These are phyloP conservation scores for Tortrix viridana DNA, from an alignment of 2,888 invertebrate species.

Conservation along the genomic window DNA sequence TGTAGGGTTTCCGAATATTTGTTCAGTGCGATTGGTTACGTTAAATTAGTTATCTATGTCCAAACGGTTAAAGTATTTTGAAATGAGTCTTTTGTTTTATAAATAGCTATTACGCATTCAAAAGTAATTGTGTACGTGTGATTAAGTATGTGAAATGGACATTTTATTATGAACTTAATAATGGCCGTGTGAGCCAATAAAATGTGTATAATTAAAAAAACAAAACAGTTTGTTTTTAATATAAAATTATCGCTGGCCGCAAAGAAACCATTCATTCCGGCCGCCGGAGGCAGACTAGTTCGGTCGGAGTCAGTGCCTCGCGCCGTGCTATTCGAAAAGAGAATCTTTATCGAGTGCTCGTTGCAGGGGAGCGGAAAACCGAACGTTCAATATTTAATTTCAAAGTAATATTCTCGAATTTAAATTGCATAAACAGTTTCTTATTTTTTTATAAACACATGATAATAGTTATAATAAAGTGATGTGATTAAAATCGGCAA, in stretches of 20 bases:
- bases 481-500: constrained; percentile 19
- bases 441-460: constrained; percentile 28
- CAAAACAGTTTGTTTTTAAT: constrained; percentile 9
- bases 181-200: constrained; percentile 15
- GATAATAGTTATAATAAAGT: constrained; percentile 3
- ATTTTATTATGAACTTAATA: constrained; percentile 15
- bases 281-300: constrained; percentile 42
- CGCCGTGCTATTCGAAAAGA: constrained; percentile 43
- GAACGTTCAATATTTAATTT: constrained; percentile 44
- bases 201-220: constrained; percentile 25
- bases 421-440: constrained; percentile 26
- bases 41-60: constrained; percentile 20
- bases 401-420: constrained; percentile 32
- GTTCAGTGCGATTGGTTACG: constrained; percentile 11
- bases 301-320: constrained; percentile 43
- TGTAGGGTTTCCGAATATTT: constrained; percentile 23
- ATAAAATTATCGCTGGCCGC: constrained; percentile 33
- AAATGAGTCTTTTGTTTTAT: constrained; percentile 10
- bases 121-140: constrained; percentile 7
- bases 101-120: constrained; percentile 13
- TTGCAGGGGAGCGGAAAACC: constrained; percentile 43
- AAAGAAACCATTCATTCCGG: constrained; percentile 41
- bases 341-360: constrained; percentile 45
- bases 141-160: constrained; percentile 15
- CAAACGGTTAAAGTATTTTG: constrained; percentile 3